These are phyloP conservation scores for Acanthacorydalis orientalis DNA, from an alignment of 2,888 invertebrate genomes.

Conservation along the genomic window DNA sequence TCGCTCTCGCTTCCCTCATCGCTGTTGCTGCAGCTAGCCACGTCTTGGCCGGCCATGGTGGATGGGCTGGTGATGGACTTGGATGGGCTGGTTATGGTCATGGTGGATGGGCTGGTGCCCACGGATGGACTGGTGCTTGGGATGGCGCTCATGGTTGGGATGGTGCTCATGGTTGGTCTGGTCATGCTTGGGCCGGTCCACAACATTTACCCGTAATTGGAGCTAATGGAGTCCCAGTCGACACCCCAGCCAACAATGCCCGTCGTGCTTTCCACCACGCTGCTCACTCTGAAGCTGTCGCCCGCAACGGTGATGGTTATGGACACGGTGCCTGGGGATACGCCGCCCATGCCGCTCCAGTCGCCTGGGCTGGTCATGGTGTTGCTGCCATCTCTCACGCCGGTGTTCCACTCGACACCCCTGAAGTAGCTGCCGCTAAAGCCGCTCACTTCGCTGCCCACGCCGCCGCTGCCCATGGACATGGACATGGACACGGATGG, in stretches of 20 bases:
- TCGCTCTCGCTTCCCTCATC: slow-evolving; percentile 9
- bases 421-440: slow-evolving; percentile 33
- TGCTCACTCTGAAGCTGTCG: neutral
- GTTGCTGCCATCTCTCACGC: neutral
- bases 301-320: neutral
- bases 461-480: slow-evolving; percentile 12
- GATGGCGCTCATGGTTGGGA: slow-evolving; percentile 10
- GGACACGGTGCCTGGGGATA: neutral
- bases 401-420: slow-evolving; percentile 24
- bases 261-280: neutral
- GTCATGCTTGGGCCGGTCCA: neutral
- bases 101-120: neutral
- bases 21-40: slow-evolving; percentile 18
- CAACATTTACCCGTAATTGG: too few relatives aligned
- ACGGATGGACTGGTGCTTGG: neutral
- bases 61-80: slow-evolving; percentile 5
- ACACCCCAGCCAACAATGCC: neutral
- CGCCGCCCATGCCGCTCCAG: slow-evolving; percentile 10
- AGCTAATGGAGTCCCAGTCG: too few relatives aligned
- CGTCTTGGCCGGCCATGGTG: slow-evolving; percentile 10
- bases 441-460: slow-evolving; percentile 4
- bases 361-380: slow-evolving; percentile 10
- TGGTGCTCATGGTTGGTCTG: neutral
- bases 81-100: slow-evolving; percentile 9
- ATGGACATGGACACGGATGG: too few relatives aligned